Evolutionary conservation across 2,888 invertebrate species (phyloP), one percentile per base, ranked within the genome.

Genomic region (Oegoconia quadripuncta): DNA sequence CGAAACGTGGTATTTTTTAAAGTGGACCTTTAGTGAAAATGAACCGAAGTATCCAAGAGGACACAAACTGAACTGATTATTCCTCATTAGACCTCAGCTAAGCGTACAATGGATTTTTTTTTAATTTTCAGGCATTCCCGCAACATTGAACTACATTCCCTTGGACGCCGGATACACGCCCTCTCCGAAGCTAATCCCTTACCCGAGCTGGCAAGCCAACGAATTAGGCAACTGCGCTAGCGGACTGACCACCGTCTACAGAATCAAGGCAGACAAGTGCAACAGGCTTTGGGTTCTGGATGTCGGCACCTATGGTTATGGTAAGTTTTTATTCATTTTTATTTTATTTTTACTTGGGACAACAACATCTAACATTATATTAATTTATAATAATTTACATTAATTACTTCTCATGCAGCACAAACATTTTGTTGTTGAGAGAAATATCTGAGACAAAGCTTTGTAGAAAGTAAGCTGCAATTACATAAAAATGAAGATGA

Each of bases 271-370:
- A 0, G 95, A 95, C 52, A 88, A 89, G 48, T 95, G 95, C 61
- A 92, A 94, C 51, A 89, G 95, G 34, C 89, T 95, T 0, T 95
- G 95, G 95, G 94, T 94, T 1, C 72, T 95, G 37, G 95, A 95
- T 60, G 93, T 93, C 11, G 95, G 95, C 38, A 95, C 95, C 27
- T 91, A 93, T 55, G 95, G 95, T 42, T 94, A 94, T 51, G 95
- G 91, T 86, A 57, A 60, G 73, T 14, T 34, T 37, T 11, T 25
- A 8, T 9, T 14, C n/a, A 31, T 34, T 35, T 29, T 27, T 15
- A n/a, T 23, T 39, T 37, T 5, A 20, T 35, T 25, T 25, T 20
- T 16, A 28, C 27, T 18, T 22, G n/a, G 7, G 26, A 27, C 9
- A n/a, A n/a, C n/a, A n/a, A n/a, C n/a, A n/a, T n/a, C n/a, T n/a